A percentile compares a stretch with the other conserved stretches of the same genome.
Conservation (phyloP, 2,113 vertebrate genomes). For the Oxyura jamaicensis region DNA sequence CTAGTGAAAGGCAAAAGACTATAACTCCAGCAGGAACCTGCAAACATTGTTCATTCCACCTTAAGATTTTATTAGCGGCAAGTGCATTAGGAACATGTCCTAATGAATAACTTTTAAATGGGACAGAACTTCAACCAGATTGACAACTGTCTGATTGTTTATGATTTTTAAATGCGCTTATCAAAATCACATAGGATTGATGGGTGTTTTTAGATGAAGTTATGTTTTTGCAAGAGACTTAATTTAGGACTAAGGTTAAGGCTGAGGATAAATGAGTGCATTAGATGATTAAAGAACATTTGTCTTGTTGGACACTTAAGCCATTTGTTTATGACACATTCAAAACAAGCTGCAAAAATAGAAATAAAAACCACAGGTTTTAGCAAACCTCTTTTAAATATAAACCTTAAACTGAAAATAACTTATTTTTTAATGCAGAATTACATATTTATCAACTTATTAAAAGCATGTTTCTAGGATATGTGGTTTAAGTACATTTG, state of each 20-base stretch:
- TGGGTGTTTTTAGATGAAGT: slow-evolving; percentile 85
- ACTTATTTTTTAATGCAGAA: slow-evolving; percentile 48
- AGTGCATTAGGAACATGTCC: slow-evolving; percentile 48
- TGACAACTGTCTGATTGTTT: slow-evolving; percentile 81
- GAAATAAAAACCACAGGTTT: slow-evolving; percentile 64
- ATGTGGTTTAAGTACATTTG: slow-evolving; percentile 1
- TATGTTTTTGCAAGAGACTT: slow-evolving; percentile 84
- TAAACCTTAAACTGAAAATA: slow-evolving; percentile 59
- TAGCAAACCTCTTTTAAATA: slow-evolving; percentile 44
- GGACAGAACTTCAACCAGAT: slow-evolving; percentile 71
- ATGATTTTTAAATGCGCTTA: slow-evolving; percentile 80
- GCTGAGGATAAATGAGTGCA: slow-evolving; percentile 89
- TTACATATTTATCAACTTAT: slow-evolving; percentile 34
- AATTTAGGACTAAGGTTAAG: slow-evolving; percentile 88
- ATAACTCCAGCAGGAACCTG: slow-evolving; percentile 30
- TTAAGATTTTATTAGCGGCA: slow-evolving; percentile 62
- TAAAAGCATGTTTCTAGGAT: slow-evolving; percentile 40
- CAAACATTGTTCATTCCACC: slow-evolving; percentile 41
- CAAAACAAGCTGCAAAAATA: slow-evolving; percentile 76
- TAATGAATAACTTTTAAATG: slow-evolving; percentile 74
- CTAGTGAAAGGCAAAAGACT: slow-evolving; percentile 19
- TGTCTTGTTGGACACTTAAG: slow-evolving; percentile 82
- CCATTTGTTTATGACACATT: slow-evolving; percentile 85
- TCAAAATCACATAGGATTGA: slow-evolving; percentile 84
- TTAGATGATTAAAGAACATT: slow-evolving; percentile 94